Conservation (phyloP, 53 echinoderm and acorn worm genomes). For the Zoroaster sp. region DNA sequence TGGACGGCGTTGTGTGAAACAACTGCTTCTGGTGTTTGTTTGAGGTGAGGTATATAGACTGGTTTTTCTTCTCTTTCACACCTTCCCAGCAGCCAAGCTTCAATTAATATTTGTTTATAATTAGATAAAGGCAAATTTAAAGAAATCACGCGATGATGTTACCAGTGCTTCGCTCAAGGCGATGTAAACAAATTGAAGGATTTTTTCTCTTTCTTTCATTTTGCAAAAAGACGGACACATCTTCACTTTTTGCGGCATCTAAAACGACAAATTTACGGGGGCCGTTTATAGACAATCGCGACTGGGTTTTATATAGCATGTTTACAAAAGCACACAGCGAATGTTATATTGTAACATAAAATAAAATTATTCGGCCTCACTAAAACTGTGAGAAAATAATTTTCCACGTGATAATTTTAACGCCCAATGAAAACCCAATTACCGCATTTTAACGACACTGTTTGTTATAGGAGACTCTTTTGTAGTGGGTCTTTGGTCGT, state of each 20-base stretch:
- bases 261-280: not conserved
- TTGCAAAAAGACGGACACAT: too few relatives aligned
- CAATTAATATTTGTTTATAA: not conserved
- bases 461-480: constrained; percentile 32
- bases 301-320: not conserved
- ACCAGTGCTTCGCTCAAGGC: not conserved
- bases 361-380: not conserved
- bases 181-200: not conserved
- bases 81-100: not conserved
- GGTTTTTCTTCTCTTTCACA: too few relatives aligned
- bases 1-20: not conserved
- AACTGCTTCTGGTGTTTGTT: not conserved
- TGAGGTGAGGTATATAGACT: too few relatives aligned
- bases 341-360: not conserved
- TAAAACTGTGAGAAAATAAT: not conserved
- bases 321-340: constrained; percentile 25
- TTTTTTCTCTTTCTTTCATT: too few relatives aligned
- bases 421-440: not conserved
- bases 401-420: constrained; percentile 10
- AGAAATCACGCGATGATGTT: not conserved
- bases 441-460: constrained; percentile 39
- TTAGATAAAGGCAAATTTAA: not conserved
- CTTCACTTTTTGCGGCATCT: not conserved
- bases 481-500: not conserved
- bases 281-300: not conserved